Conservation (phyloP, 2,888 invertebrate genomes). For the Epistrophella euchroma region DNA sequence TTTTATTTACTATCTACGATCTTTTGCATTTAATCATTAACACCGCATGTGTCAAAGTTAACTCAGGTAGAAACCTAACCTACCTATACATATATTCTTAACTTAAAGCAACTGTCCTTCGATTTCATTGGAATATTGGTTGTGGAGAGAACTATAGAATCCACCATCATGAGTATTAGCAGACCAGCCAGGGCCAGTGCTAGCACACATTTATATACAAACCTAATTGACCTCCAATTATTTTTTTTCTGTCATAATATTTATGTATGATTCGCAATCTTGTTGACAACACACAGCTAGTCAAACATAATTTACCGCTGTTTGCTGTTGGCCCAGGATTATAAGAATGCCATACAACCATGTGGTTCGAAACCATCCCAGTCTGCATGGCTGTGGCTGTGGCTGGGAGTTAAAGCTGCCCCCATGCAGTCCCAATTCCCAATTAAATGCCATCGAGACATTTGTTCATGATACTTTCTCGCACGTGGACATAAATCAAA, state of each 20-base stretch:
- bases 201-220: constrained; percentile 35
- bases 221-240: constrained; percentile 75
- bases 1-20: constrained; percentile 50
- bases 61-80: background rate
- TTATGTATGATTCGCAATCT: constrained; percentile 74
- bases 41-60: constrained; percentile 52
- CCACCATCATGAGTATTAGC: background rate
- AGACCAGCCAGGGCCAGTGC: background rate
- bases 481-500: constrained; percentile 83
- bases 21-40: constrained; percentile 60
- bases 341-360: constrained; percentile 47
- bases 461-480: constrained; percentile 81
- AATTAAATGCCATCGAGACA: constrained; percentile 80
- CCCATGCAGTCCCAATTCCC: constrained; percentile 76
- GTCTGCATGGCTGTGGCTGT: constrained; percentile 19
- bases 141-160: constrained; percentile 1
- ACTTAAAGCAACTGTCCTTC: constrained; percentile 10
- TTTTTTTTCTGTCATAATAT: constrained; percentile 75
- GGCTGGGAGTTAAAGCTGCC: constrained; percentile 22
- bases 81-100: background rate
- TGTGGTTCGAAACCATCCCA: constrained; percentile 48
- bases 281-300: constrained; percentile 75
- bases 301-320: constrained; percentile 75
- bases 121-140: constrained; percentile 6
- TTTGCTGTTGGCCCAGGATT: constrained; percentile 62